Evolutionary conservation across 2,113 vertebrate species (phyloP).

Genomic region (Aleadryas rufinucha): DNA sequence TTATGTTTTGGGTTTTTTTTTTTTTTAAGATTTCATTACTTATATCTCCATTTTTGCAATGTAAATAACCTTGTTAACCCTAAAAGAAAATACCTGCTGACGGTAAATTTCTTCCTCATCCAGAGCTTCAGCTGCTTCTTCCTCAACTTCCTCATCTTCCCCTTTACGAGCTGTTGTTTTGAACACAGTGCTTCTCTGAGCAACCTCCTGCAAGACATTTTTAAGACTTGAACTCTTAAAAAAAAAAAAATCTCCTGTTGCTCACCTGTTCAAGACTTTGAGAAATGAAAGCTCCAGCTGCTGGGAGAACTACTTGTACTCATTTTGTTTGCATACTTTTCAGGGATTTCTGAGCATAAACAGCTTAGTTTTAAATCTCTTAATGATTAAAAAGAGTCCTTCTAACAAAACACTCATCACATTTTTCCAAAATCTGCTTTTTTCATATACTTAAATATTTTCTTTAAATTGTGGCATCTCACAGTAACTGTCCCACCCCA

Average conservation of each 20-base stretch:
- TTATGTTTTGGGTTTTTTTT: not conserved
- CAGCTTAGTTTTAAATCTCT: not conserved
- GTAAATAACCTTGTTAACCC: not conserved
- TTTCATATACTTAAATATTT: not conserved
- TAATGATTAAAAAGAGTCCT: not conserved
- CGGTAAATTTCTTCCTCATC: conserved; percentile 71
- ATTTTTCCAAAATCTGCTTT: not conserved
- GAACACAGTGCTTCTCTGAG: conserved; percentile 85
- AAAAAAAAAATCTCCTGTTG: not conserved
- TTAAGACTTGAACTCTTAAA: not conserved
- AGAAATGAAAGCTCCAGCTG: not conserved
- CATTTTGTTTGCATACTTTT: not conserved
- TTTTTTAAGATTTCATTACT: not conserved
- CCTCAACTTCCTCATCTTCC: conserved; percentile 59
- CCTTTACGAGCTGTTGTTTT: conserved; percentile 71
- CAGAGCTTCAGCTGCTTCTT: conserved; percentile 47
- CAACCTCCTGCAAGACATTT: conserved; percentile 80
- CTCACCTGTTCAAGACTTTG: not conserved
- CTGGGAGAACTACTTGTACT: not conserved
- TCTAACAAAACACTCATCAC: not conserved
- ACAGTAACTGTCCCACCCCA: not conserved
- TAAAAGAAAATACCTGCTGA: conserved; percentile 73
- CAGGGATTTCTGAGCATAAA: not conserved
- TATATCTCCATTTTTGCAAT: rapidly evolving
- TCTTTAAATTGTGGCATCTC: not conserved